Base-by-base conservation (phyloP, 2,888 invertebrate genomes). In the Galeopsomyia nigrocyanea region DNA sequence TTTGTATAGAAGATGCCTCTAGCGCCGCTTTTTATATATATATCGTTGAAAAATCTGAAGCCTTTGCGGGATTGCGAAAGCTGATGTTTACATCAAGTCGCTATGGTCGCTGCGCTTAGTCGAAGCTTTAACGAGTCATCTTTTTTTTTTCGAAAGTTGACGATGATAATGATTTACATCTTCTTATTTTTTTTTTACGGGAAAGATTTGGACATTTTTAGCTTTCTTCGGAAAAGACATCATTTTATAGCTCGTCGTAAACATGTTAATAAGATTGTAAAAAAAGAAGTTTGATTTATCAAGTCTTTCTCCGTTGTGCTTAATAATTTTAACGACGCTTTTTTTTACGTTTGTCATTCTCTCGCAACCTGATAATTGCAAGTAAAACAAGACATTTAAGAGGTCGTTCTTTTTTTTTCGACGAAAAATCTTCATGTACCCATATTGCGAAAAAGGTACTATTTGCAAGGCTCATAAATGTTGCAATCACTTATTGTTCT, bases 391-490 rank as follows among this genome's bases (percentile, higher is more conserved):
- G 39, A 10, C 39, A 10, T 39, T 13, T 39, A 10, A 7, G 13
- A 3, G 7, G 5, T 39, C 7, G 26, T 49, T 31, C 7, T 49
- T 46, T 26, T 55, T 64, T 39, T 58, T 57, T 22, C 19, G 66
- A 66, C 57, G 62, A 55, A 31, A 19, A 55, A 71, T 47, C 19
- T 26, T 66, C 47, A n/a, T 39, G 56, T n/a, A 56, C 62, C 31
- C 5, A 26, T 26, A 49, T 73, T 70, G 67, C 69, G 69, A 63
- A 73, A n/a, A 73, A 68, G n/a, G 53, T 14, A 68, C 58, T 68
- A 74, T 74, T 74, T 71, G 61, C 65, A 65, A 26, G 64, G 68
- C 64, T 71, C 64, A 71, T 68, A 71, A 71, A 71, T 62, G 69
- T 49, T 53, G 60, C 55, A 56, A 71, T 66, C 60, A 53, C 61